Conservation (phyloP, 2,888 invertebrate species). For the Carterocephalus palaemon region DNA sequence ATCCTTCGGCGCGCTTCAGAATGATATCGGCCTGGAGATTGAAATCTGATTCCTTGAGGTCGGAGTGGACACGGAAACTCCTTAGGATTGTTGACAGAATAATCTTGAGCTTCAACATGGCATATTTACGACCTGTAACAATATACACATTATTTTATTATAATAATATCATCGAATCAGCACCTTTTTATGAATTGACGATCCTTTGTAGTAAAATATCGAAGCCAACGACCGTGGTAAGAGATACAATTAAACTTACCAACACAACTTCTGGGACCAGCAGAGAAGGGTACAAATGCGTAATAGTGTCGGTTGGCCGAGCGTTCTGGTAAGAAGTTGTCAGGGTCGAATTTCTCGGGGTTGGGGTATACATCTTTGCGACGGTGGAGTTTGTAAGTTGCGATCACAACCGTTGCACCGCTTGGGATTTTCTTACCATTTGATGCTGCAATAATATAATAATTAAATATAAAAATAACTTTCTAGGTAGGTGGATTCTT, state of each 20-base stretch:
- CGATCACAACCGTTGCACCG: constrained; percentile 83
- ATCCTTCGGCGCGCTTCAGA: constrained; percentile 86
- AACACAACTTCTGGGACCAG: constrained; percentile 89
- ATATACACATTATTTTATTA: constrained; percentile 14
- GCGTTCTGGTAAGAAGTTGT: constrained; percentile 90
- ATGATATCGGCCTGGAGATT: constrained; percentile 87
- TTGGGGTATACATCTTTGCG: constrained; percentile 85
- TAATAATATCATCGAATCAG: constrained; percentile 6
- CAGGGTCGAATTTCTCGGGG: constrained; percentile 88
- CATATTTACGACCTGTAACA: constrained; percentile 85
- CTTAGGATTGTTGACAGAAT: constrained; percentile 86
- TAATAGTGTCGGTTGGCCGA: constrained; percentile 89
- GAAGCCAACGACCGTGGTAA: neutral
- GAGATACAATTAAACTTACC: constrained; percentile 68
- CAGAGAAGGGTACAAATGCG: constrained; percentile 89
- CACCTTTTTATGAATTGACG: too few species aligned
- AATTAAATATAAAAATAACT: neutral
- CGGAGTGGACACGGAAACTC: constrained; percentile 84
- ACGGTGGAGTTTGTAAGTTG: constrained; percentile 84
- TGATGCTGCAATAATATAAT: constrained; percentile 65
- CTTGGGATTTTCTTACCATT: constrained; percentile 82
- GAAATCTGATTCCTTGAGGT: constrained; percentile 83
- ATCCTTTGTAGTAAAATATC: neutral
- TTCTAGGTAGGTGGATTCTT: neutral
- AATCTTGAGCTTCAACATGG: constrained; percentile 88